phyloP scores from a whole-genome alignment of 2,113 vertebrate species.

The Rhabdornis inornatus region DNA sequence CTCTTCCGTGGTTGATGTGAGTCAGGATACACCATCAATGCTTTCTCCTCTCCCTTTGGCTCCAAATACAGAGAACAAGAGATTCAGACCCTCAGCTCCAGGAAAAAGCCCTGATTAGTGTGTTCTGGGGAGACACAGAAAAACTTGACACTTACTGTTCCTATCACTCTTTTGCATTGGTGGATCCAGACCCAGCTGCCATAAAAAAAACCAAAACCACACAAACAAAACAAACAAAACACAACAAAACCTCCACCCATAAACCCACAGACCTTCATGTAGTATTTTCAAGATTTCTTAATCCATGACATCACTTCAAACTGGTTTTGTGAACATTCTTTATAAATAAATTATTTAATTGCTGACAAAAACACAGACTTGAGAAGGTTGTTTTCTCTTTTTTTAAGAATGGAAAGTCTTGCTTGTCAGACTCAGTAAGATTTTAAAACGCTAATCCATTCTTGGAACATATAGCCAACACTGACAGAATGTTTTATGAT shows the following conservation, averaged over 20 bases:
- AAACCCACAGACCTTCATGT: background rate
- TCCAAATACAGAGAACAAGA: background rate
- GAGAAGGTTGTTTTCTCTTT: background rate
- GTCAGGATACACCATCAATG: background rate
- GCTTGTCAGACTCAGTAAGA: background rate
- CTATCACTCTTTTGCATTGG: background rate
- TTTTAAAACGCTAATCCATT: background rate
- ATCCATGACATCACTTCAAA: background rate
- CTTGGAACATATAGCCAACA: background rate
- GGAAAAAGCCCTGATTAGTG: background rate
- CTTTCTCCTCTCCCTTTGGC: background rate
- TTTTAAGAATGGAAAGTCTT: background rate
- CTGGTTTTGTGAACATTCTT: background rate
- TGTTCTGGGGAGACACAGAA: background rate
- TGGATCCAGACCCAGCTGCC: background rate
- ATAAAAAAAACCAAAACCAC: background rate
- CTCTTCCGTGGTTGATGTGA: background rate
- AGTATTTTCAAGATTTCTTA: background rate
- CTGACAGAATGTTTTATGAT: constrained; percentile 20
- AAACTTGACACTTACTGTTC: background rate
- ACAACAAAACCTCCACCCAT: no score
- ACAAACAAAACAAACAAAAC: background rate
- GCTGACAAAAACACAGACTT: background rate
- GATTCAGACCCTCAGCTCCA: background rate
- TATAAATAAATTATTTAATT: background rate